Conservation (phyloP, 2,888 invertebrate genomes). For the Abrostola triplasia region DNA sequence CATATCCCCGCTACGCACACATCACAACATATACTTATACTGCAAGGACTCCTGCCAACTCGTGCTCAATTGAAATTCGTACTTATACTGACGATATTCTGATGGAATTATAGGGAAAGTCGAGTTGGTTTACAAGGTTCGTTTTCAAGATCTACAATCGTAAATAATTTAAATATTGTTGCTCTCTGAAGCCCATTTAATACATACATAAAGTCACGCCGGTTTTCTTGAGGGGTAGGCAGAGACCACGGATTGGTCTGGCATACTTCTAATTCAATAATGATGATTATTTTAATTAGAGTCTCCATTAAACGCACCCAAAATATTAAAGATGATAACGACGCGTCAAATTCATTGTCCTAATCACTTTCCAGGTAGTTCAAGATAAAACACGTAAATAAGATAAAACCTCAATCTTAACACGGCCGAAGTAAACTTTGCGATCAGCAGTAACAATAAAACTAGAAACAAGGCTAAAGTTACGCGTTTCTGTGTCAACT, state of each 20-base stretch:
- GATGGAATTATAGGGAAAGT: not conserved
- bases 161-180: no score
- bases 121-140: not conserved
- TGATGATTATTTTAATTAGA: no score
- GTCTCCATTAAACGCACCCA: not conserved
- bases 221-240: no score
- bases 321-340: not conserved
- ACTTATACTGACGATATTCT: not conserved
- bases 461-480: constrained; percentile 25
- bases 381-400: not conserved
- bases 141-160: no score
- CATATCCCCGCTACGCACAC: constrained; percentile 50
- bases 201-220: no score
- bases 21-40: constrained; percentile 6
- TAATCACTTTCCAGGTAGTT: not conserved
- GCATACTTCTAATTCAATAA: no score
- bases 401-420: not conserved
- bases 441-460: constrained; percentile 34
- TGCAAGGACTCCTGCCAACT: constrained; percentile 24
- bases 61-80: constrained; percentile 24
- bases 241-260: no score
- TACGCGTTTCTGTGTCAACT: constrained; percentile 25
- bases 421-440: constrained; percentile 7
- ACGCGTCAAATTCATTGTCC: not conserved
- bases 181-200: no score